Evolutionary conservation across 1,140 invertebrate genomes (phyloP).

Genomic region (Ditylenchus dipsaci): DNA sequence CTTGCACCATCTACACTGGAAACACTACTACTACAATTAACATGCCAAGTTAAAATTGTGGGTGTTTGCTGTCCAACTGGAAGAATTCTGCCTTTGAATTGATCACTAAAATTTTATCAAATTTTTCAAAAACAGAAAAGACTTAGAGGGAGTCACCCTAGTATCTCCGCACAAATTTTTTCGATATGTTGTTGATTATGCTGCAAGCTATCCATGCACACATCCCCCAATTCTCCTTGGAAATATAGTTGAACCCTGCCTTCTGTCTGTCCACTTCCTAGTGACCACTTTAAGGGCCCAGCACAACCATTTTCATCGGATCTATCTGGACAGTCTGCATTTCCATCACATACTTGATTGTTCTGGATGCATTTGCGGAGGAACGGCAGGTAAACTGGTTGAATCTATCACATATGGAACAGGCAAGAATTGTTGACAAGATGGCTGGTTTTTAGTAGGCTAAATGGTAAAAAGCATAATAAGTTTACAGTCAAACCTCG

Average conservation of each 20-base stretch:
- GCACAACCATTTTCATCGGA: slow-evolving; percentile 24
- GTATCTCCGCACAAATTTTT: slow-evolving; percentile 3
- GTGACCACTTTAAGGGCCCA: neutral
- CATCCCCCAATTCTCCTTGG: slow-evolving; percentile 17
- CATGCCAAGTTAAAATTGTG: slow-evolving; percentile 11
- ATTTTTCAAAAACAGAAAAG: neutral
- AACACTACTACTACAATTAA: slow-evolving; percentile 1
- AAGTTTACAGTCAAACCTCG: neutral
- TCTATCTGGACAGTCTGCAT: slow-evolving; percentile 15
- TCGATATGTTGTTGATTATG: slow-evolving; percentile 10
- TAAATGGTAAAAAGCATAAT: slow-evolving; percentile 4
- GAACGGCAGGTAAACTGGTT: slow-evolving; percentile 22
- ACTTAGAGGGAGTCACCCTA: neutral
- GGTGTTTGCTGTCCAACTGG: slow-evolving; percentile 13
- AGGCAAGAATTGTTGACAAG: slow-evolving; percentile 13
- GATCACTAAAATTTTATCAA: neutral
- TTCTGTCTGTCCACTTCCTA: neutral
- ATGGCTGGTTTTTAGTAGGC: slow-evolving; percentile 1
- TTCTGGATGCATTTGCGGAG: slow-evolving; percentile 1
- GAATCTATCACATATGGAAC: slow-evolving; percentile 15
- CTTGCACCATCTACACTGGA: too few relatives aligned
- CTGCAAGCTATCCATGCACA: slow-evolving; percentile 21
- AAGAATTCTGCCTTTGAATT: neutral
- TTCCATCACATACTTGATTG: slow-evolving; percentile 12
- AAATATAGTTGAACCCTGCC: slow-evolving; percentile 18